A percentile compares a stretch with the other conserved stretches of the same genome.
Evolutionary conservation across 2,888 invertebrate species (phyloP).

Genomic region (Empis livida): DNA sequence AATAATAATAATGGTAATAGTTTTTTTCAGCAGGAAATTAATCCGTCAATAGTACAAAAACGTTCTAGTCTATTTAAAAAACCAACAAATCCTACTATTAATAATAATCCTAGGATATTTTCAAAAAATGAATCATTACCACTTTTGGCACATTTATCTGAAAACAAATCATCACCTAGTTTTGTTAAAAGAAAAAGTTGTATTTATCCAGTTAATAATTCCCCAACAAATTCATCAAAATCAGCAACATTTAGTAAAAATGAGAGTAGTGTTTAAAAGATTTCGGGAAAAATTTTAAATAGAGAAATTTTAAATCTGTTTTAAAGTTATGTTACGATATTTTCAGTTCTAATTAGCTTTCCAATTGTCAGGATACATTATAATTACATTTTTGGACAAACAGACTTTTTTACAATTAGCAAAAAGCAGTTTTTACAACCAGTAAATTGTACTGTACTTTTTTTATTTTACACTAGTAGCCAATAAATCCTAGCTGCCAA

Average conservation of each 20-base stretch:
- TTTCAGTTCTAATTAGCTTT: no score
- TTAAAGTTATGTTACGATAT: no score
- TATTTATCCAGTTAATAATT: conserved; percentile 40
- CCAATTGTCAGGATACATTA: no score
- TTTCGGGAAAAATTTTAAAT: neutral
- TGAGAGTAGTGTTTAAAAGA: conserved; percentile 16
- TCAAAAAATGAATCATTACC: conserved; percentile 43
- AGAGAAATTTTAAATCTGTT: no score
- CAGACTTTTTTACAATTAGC: no score
- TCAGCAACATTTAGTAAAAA: conserved; percentile 12
- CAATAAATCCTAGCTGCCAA: no score
- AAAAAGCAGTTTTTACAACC: no score
- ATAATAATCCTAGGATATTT: conserved; percentile 29
- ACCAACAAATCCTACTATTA: neutral
- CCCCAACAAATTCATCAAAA: neutral
- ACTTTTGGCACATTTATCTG: conserved; percentile 37
- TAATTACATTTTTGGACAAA: no score
- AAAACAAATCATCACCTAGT: conserved; percentile 38
- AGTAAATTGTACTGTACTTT: no score
- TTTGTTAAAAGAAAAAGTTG: conserved; percentile 48
- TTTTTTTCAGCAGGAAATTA: neutral
- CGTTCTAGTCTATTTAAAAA: conserved; percentile 11
- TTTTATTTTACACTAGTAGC: no score
- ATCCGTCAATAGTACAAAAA: conserved; percentile 13
- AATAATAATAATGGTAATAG: neutral